Evolutionary conservation across 2,113 vertebrate species (phyloP).

Genomic region (Pachyramphus minor): DNA sequence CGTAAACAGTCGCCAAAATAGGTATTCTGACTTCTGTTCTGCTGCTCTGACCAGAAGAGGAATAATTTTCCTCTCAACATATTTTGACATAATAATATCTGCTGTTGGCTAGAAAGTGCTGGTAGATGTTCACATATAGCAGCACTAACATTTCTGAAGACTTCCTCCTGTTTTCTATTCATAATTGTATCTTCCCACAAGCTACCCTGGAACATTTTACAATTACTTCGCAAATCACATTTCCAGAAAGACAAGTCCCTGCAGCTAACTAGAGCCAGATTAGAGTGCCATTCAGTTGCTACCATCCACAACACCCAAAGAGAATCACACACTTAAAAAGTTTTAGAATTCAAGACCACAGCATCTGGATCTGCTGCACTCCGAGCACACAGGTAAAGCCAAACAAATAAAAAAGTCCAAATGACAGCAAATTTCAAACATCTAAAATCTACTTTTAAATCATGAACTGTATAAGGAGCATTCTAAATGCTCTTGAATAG

Average conservation of each 20-base stretch:
- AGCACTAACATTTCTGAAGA: constrained; percentile 16
- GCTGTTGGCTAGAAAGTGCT: constrained; percentile 6
- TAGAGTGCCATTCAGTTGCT: not conserved
- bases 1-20: not conserved
- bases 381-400: not conserved
- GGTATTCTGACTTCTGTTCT: not conserved
- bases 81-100: constrained; percentile 30
- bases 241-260: not conserved
- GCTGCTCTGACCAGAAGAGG: constrained; percentile 3
- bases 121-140: constrained; percentile 20
- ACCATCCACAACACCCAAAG: not conserved
- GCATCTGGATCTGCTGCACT: not conserved
- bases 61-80: constrained; percentile 1
- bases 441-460: not conserved
- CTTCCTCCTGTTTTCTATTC: constrained; percentile 23
- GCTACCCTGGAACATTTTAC: not conserved
- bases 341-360: not conserved
- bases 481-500: not conserved
- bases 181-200: constrained; percentile 3
- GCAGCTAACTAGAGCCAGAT: not conserved
- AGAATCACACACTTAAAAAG: not conserved
- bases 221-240: constrained; percentile 7
- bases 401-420: not conserved
- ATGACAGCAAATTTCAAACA: not conserved
- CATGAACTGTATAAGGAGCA: not conserved